Percentiles rank a stretch among this genome's conserved stretches.
Conservation (phyloP, 2,888 invertebrate genomes). For the Biston betularia region DNA sequence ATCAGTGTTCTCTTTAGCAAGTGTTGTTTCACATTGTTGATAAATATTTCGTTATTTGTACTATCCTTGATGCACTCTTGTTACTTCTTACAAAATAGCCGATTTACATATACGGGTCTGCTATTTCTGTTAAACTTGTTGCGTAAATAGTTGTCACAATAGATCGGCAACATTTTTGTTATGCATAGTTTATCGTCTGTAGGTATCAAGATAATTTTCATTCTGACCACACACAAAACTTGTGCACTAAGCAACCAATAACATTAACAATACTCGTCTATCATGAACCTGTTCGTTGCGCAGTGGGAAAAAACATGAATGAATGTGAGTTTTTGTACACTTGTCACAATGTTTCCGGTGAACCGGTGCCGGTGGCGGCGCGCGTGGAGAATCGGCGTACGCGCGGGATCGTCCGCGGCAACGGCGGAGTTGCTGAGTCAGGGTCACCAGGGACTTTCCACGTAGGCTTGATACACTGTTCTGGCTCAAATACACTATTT, state of each 20-base stretch:
- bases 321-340: constrained; percentile 83
- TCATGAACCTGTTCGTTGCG: constrained; percentile 69
- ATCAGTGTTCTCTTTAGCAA: no score
- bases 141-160: no score
- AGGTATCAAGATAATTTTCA: no score
- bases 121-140: no score
- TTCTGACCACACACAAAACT: constrained; percentile 17
- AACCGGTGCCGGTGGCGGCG: constrained; percentile 54
- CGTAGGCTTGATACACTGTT: background rate
- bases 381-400: constrained; percentile 83
- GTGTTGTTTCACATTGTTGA: no score
- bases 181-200: no score
- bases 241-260: constrained; percentile 33
- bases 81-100: no score
- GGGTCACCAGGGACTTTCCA: constrained; percentile 30
- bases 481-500: background rate
- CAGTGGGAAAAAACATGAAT: constrained; percentile 77
- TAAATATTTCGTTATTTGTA: no score
- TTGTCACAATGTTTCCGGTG: constrained; percentile 83
- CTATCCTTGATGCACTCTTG: no score
- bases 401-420: constrained; percentile 69
- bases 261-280: constrained; percentile 34
- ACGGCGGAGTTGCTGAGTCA: constrained; percentile 43
- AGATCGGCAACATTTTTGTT: no score
- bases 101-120: no score